phyloP scores from a whole-genome alignment of 2,797 vertebrate species.

The Myoxocephalus aenaeus region DNA sequence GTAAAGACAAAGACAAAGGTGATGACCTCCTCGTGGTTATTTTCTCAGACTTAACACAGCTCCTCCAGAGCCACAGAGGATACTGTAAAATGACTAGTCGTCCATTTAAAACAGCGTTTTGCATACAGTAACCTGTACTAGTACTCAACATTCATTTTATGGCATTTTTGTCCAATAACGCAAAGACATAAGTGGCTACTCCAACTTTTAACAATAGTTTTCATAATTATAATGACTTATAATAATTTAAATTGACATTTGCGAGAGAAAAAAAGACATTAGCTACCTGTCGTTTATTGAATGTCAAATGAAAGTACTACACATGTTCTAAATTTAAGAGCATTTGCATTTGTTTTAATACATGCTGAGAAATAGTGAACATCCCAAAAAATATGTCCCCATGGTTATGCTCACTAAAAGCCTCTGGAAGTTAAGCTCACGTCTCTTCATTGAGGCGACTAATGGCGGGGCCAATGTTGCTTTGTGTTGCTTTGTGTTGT shows the following conservation, averaged over 20 bases:
- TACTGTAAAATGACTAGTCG: too few species aligned
- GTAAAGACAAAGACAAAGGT: not conserved
- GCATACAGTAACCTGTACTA: too few species aligned
- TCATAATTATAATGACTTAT: not conserved
- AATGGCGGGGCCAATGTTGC: not conserved
- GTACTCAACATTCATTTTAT: too few species aligned
- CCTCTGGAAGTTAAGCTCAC: slow-evolving; percentile 21
- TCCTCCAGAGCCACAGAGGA: too few species aligned
- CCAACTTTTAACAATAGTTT: not conserved
- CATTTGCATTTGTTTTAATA: not conserved
- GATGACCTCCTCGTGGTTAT: not conserved
- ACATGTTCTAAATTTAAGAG: not conserved
- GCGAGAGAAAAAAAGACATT: not conserved
- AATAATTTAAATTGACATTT: not conserved
- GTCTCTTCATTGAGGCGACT: slow-evolving; percentile 15
- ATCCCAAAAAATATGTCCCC: not conserved
- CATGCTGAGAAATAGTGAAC: not conserved
- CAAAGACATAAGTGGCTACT: too few species aligned
- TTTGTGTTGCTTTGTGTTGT: not conserved
- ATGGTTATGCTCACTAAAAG: slow-evolving; percentile 29
- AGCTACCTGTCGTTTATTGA: not conserved
- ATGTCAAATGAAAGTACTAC: not conserved
- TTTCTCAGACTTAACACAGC: not conserved
- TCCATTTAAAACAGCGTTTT: too few species aligned
- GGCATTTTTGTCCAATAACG: too few species aligned